phyloP scores from a whole-genome alignment of 2,113 vertebrate species.

The Festucalex cinctus region DNA sequence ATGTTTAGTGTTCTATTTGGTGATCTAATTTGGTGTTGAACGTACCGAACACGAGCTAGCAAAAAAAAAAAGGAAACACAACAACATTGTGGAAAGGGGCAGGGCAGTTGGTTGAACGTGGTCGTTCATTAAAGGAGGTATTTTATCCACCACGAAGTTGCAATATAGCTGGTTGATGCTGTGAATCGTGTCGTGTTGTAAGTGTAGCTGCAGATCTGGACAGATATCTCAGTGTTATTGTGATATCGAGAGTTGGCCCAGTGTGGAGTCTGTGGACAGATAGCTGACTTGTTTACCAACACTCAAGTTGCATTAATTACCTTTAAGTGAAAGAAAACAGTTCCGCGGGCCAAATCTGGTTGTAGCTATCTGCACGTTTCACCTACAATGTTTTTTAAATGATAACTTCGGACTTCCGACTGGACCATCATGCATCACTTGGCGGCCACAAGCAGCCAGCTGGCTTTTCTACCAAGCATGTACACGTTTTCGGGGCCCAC shows the following conservation, averaged over 20 bases:
- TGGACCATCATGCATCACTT: constrained; percentile 55
- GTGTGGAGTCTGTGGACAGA: not conserved
- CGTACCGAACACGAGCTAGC: constrained; percentile 19
- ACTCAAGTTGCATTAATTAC: not conserved
- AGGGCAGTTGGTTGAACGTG: constrained; percentile 18
- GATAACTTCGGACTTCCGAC: not conserved
- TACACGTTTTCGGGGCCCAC: constrained; percentile 58
- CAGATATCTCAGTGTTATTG: not conserved
- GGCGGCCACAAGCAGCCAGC: constrained; percentile 40
- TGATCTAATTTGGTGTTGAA: not conserved
- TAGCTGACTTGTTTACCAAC: constrained; percentile 2
- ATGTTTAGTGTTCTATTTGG: not conserved
- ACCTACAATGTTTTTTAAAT: constrained; percentile 10
- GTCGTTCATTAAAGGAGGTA: constrained; percentile 10
- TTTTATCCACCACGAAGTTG: not conserved
- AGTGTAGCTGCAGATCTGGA: not conserved
- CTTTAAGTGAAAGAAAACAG: not conserved
- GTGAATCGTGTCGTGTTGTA: not conserved
- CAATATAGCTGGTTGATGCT: not conserved
- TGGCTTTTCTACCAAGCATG: constrained; percentile 62
- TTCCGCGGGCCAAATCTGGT: constrained; percentile 10
- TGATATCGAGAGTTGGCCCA: not conserved
- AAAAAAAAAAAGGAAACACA: constrained; percentile 28
- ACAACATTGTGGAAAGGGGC: constrained; percentile 43
- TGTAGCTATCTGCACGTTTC: not conserved